Evolutionary conservation across 2,888 invertebrate genomes (phyloP), one percentile per base, ranked within the genome.

Genomic region (Nephrotoma guestfalica): DNA sequence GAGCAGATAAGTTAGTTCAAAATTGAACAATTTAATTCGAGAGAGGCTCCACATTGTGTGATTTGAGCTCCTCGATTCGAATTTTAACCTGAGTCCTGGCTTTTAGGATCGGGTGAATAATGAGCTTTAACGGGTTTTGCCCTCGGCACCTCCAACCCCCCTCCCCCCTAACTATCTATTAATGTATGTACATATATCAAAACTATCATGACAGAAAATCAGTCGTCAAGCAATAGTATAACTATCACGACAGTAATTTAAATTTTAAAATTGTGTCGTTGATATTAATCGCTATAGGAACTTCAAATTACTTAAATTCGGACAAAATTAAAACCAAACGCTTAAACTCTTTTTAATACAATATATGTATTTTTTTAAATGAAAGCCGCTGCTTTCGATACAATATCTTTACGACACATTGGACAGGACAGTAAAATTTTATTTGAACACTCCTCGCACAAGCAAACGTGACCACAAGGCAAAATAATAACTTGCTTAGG

Each of bases 391-490:
- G 95, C 93, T 91, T 94, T 95, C 86, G 94, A 93, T 43, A 93
- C 92, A 88, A 97, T 96, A 87, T 90, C 89, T 88, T 94, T 92
- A 88, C 97, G 93, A 91, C 98, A 98, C 43, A 97, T 93, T 0
- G 98, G 98, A 89, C 98, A 98, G 86, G 91, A 91, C 87, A 93
- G 93, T 15, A 91, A 92, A 87, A 97, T 95, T 89, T 94, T 94
- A 1, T 93, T 91, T 0, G 94, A 94, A 90, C 98, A 98, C 90
- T 97, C 96, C 90, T 96, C 96, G 90, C 98, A 98, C 42, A 97
- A 91, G 89, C 97, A 97, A 6, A 97, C 96, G 90, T 98, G 98
- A 0, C 97, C 97, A 91, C 98, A 98, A 0, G 97, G 96, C 87
- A 98, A 91, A 86, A 97, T 91, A 89, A 97, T 96, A 71, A 95